Evolutionary conservation across 2,888 invertebrate genomes (phyloP).

Genomic region (Anagyrus pseudococci): DNA sequence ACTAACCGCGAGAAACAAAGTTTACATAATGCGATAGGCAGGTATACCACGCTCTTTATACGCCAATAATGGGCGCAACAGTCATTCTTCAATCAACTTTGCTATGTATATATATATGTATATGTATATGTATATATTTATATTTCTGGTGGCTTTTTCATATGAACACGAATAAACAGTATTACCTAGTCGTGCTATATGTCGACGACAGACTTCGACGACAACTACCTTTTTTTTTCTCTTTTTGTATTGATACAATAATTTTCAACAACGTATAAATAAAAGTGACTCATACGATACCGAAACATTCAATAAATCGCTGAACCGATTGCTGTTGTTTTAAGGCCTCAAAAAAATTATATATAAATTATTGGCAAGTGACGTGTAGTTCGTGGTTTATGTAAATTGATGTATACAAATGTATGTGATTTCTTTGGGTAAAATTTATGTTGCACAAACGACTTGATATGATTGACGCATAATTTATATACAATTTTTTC

Average conservation of each 20-base stretch:
- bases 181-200: conserved; percentile 27
- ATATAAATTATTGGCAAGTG: conserved; percentile 19
- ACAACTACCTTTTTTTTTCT: conserved; percentile 28
- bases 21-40: conserved; percentile 22
- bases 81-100: too few species aligned
- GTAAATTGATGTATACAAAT: neutral
- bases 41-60: conserved; percentile 6
- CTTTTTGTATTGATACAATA: too few species aligned
- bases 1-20: conserved; percentile 23
- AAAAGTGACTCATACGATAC: conserved; percentile 13
- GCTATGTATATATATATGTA: too few species aligned
- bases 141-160: conserved; percentile 14
- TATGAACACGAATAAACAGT: conserved; percentile 27
- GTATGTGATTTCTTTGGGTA: neutral
- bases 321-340: conserved; percentile 8
- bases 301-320: conserved; percentile 10
- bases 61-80: too few species aligned
- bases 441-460: conserved; percentile 8
- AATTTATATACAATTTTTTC: conserved; percentile 24
- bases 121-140: too few species aligned
- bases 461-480: conserved; percentile 17
- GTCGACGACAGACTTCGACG: conserved; percentile 35
- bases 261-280: too few species aligned
- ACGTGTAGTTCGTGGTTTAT: neutral
- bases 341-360: conserved; percentile 5